These are phyloP conservation scores for Cladopsammia gracilis DNA, from an alignment of 64 coral and sea anemone genomes.

Conservation along the genomic window DNA sequence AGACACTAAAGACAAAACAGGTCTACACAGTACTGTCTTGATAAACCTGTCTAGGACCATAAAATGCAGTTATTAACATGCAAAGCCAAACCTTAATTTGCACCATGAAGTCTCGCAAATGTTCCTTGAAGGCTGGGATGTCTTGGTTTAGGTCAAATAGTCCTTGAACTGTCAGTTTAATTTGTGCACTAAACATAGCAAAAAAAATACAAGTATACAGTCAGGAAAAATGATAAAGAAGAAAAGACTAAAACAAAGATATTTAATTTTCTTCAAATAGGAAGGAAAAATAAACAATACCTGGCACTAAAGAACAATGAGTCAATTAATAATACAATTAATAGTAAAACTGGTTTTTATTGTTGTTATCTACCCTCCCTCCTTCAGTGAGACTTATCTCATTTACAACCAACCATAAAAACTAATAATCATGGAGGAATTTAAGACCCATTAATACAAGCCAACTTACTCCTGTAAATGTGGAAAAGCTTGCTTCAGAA, in stretches of 20 bases:
- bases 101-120: constrained; percentile 97
- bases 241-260: background rate
- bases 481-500: constrained; percentile 95
- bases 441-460: background rate
- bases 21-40: too few relatives aligned
- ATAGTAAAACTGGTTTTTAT: too few relatives aligned
- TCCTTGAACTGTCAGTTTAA: constrained; percentile 93
- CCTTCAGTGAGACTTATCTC: background rate
- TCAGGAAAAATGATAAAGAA: background rate
- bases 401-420: background rate
- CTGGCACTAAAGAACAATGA: too few relatives aligned
- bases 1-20: too few relatives aligned
- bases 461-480: constrained; percentile 96
- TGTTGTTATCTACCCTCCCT: too few relatives aligned
- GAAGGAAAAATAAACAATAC: too few relatives aligned
- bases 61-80: background rate
- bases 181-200: constrained; percentile 74
- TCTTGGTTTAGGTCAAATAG: constrained; percentile 97
- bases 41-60: too few relatives aligned
- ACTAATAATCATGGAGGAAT: background rate
- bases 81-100: constrained; percentile 90
- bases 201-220: background rate
- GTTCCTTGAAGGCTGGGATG: constrained; percentile 98
- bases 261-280: too few relatives aligned
- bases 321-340: too few relatives aligned